These are phyloP conservation scores for Ormyrus nitidulus DNA, from an alignment of 2,888 invertebrate genomes.

Conservation along the genomic window DNA sequence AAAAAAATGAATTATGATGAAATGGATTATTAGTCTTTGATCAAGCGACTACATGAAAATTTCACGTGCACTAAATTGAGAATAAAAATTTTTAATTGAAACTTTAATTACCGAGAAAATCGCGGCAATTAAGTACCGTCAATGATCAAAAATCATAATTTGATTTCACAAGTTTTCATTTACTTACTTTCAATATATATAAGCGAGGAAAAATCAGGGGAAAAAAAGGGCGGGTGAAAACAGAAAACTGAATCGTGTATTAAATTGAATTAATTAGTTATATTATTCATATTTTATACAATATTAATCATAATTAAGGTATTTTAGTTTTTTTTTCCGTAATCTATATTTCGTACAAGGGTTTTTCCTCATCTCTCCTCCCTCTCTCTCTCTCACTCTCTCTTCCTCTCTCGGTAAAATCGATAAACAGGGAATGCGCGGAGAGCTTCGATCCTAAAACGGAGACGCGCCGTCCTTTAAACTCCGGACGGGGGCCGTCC, in stretches of 20 bases:
- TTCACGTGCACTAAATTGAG: too few relatives aligned
- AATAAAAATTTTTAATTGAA: too few relatives aligned
- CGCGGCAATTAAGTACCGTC: too few relatives aligned
- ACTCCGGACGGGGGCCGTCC: conserved; percentile 10
- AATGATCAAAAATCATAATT: too few relatives aligned
- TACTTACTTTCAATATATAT: too few relatives aligned
- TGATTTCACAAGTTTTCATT: too few relatives aligned
- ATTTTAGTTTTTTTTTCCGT: conserved; percentile 68
- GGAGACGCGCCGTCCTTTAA: conserved; percentile 22
- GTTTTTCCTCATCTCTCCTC: conserved; percentile 45
- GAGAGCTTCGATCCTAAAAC: conserved; percentile 61
- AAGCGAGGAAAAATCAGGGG: too few relatives aligned
- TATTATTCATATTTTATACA: conserved; percentile 75
- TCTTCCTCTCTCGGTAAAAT: conserved; percentile 63
- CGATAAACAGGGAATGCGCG: conserved; percentile 62
- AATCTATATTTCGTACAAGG: conserved; percentile 68
- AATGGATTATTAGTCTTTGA: too few relatives aligned
- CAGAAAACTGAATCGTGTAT: conserved; percentile 50
- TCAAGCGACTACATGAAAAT: too few relatives aligned
- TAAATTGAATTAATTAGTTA: conserved; percentile 74
- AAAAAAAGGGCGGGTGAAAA: too few relatives aligned
- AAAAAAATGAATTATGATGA: too few relatives aligned
- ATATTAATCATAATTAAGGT: conserved; percentile 75
- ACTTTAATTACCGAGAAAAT: too few relatives aligned
- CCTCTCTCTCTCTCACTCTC: background rate